A percentile compares a stretch with the other conserved stretches of the same genome.
Conservation (phyloP, 1,140 invertebrate genomes). For the Plectrocnemia conspersa region DNA sequence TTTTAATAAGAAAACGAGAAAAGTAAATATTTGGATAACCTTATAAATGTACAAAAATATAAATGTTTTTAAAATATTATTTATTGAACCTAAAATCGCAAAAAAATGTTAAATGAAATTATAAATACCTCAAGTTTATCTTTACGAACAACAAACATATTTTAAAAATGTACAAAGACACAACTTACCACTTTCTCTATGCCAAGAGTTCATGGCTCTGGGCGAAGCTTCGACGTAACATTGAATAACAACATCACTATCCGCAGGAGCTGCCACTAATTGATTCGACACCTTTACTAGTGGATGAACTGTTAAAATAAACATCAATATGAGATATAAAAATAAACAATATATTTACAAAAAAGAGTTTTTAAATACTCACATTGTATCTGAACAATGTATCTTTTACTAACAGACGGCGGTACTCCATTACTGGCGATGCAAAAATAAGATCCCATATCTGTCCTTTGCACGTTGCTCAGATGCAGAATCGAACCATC, state of each 20-base stretch:
- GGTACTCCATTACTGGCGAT: conserved; percentile 64
- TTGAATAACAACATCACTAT: conserved; percentile 69
- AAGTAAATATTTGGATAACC: no score
- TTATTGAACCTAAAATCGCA: no score
- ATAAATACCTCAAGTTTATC: not conserved
- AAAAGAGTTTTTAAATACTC: no score
- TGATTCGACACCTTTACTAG: conserved; percentile 35
- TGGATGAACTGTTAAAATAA: conserved; percentile 27
- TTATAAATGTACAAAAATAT: no score
- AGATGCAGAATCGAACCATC: conserved; percentile 27
- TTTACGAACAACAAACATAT: not conserved
- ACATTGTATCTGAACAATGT: conserved; percentile 63
- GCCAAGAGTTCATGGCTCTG: conserved; percentile 35
- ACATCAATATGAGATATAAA: not conserved
- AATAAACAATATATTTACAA: no score
- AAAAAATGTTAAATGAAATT: not conserved
- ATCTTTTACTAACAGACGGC: conserved; percentile 65
- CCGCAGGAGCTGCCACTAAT: conserved; percentile 68
- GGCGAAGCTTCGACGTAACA: conserved; percentile 81
- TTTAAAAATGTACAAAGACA: no score
- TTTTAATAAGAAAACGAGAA: no score
- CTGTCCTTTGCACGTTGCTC: conserved; percentile 62
- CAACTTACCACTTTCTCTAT: conserved; percentile 32
- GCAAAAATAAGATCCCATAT: conserved; percentile 75
- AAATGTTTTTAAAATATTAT: no score